Evolutionary conservation across 1,140 invertebrate species (phyloP).

Genomic region (Nomia melanderi): DNA sequence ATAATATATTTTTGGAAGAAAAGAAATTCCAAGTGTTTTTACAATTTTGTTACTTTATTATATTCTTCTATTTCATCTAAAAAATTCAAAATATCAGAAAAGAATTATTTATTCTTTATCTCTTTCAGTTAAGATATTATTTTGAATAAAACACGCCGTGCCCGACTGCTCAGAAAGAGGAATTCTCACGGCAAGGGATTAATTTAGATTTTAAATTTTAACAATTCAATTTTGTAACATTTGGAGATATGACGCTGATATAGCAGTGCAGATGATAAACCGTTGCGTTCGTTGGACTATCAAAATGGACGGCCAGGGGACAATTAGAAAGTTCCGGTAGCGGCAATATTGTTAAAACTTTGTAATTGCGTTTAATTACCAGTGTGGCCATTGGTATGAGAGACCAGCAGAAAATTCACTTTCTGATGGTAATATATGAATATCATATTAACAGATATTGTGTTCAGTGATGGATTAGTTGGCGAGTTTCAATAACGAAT

Average conservation of each 20-base stretch:
- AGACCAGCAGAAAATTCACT: background rate
- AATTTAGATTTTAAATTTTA: background rate
- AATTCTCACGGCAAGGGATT: too few species aligned
- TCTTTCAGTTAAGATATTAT: too few species aligned
- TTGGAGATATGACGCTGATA: background rate
- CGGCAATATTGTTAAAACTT: conserved; percentile 5
- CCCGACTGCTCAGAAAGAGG: too few species aligned
- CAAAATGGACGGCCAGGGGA: background rate
- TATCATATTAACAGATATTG: background rate
- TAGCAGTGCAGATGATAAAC: background rate
- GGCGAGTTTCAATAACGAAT: background rate
- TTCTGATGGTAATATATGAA: background rate
- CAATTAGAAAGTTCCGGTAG: background rate
- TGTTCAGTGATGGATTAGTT: background rate
- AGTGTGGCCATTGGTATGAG: background rate
- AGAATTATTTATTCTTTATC: too few species aligned
- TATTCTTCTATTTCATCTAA: too few species aligned
- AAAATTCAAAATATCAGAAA: too few species aligned
- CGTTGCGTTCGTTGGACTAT: background rate
- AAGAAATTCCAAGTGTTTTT: too few species aligned
- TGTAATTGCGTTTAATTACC: background rate
- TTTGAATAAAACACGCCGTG: too few species aligned
- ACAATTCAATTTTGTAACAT: background rate
- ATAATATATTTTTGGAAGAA: too few species aligned
- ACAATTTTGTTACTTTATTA: too few species aligned